These are phyloP conservation scores for Zoroaster sp. DNA, from an alignment of 53 echinoderm and acorn worm genomes.

Conservation along the genomic window DNA sequence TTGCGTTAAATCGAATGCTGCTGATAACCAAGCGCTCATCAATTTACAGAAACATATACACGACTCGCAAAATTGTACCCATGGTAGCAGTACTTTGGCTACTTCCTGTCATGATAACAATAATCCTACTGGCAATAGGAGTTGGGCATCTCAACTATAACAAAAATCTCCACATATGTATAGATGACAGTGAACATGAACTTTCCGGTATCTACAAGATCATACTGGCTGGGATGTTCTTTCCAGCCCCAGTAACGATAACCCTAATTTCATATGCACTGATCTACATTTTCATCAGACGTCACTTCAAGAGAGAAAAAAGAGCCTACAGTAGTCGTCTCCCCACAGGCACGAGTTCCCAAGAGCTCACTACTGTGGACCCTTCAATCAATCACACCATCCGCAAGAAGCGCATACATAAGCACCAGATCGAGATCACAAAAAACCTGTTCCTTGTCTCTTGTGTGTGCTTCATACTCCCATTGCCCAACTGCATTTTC, in stretches of 20 bases:
- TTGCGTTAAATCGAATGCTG: conserved; percentile 31
- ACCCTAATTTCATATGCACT: conserved; percentile 20
- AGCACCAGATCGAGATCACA: conserved; percentile 45
- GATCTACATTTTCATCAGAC: conserved; percentile 16
- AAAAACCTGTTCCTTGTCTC: conserved; percentile 43
- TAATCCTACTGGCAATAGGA: background rate
- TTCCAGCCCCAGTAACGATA: background rate
- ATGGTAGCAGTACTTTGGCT: conserved; percentile 16
- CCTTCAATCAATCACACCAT: background rate
- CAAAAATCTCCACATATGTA: background rate
- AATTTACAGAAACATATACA: conserved; percentile 1
- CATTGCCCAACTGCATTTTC: conserved; percentile 25
- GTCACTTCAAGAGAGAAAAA: conserved; percentile 20
- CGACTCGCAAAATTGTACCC: background rate
- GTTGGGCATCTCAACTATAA: conserved; percentile 11
- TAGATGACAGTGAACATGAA: background rate
- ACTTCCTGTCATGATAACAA: background rate
- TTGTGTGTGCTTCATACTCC: conserved; percentile 36
- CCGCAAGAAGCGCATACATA: conserved; percentile 42
- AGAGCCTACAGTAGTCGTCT: background rate
- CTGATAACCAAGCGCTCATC: conserved; percentile 19
- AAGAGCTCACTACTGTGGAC: background rate
- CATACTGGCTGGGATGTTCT: background rate
- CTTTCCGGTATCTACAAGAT: conserved; percentile 2
- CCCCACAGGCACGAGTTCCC: conserved; percentile 3